phyloP scores from a whole-genome alignment of 2,888 invertebrate genomes.

The Meteorus cinctellus region DNA sequence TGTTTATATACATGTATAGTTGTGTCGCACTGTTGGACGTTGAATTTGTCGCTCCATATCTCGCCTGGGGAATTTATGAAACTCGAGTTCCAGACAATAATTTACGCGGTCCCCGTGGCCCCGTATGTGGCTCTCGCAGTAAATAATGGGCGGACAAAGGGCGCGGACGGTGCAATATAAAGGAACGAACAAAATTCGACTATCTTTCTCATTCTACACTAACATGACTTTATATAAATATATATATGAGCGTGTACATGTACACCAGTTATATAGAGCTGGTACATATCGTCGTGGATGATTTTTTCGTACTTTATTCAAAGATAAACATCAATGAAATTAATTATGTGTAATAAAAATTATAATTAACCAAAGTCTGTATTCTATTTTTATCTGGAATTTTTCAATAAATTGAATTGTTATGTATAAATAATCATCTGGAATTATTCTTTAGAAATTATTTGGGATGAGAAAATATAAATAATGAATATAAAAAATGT shows the following conservation, averaged over 20 bases:
- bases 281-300: background rate
- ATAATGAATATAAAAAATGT: background rate
- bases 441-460: too few species aligned
- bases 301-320: background rate
- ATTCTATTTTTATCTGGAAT: background rate
- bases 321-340: conserved; percentile 10
- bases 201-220: conserved; percentile 2
- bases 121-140: conserved; percentile 50
- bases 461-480: background rate
- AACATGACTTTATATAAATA: background rate
- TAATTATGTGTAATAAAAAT: background rate
- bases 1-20: conserved; percentile 18
- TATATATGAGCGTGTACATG: background rate
- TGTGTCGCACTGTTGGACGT: conserved; percentile 14
- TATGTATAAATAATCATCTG: background rate
- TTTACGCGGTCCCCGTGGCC: conserved; percentile 56
- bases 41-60: conserved; percentile 69
- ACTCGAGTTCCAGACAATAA: conserved; percentile 60
- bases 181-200: conserved; percentile 40
- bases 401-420: background rate
- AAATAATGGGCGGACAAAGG: conserved; percentile 62
- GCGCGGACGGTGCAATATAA: conserved; percentile 40
- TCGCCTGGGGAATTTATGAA: conserved; percentile 64
- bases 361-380: background rate
- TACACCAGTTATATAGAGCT: conserved; percentile 1